A percentile compares a stretch with the other conserved stretches of the same genome.
Evolutionary conservation across 2,113 vertebrate genomes (phyloP).

Genomic region (Centropus unirufus): DNA sequence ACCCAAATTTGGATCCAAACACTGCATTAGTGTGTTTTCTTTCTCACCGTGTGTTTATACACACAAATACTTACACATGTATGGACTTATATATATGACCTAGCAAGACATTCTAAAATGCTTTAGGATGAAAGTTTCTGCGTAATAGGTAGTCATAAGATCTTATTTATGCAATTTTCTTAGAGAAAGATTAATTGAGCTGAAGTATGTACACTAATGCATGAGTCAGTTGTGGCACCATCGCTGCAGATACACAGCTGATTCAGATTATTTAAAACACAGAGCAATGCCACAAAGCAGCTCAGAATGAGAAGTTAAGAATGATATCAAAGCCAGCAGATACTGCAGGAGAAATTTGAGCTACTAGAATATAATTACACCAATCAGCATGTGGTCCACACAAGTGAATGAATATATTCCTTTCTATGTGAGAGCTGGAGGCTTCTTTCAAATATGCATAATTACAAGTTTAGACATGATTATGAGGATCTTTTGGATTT

Average conservation of each 20-base stretch:
- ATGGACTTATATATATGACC: not conserved
- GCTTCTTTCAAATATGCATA: constrained; percentile 38
- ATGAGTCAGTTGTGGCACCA: constrained; percentile 6
- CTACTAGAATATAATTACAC: constrained; percentile 24
- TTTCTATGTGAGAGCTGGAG: not conserved
- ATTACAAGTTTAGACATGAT: constrained; percentile 4
- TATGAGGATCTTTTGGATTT: constrained; percentile 38
- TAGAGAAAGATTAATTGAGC: not conserved
- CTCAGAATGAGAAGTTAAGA: constrained; percentile 8
- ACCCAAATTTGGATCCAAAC: not conserved
- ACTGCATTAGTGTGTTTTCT: not conserved
- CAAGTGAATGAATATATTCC: constrained; percentile 28
- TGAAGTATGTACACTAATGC: not conserved
- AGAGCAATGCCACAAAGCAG: not conserved
- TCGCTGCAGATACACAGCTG: not conserved
- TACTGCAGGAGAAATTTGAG: constrained; percentile 27
- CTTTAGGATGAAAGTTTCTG: not conserved
- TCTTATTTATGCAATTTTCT: not conserved
- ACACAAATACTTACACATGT: not conserved
- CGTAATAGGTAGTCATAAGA: not conserved
- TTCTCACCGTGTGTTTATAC: not conserved
- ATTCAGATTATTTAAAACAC: constrained; percentile 20
- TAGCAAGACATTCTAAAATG: not conserved
- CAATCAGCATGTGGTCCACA: constrained; percentile 12
- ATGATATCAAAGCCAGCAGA: constrained; percentile 27